Percentiles rank a stretch among this genome's conserved stretches.
Evolutionary conservation across 2,113 vertebrate genomes (phyloP).

Genomic region (Passer montanus): DNA sequence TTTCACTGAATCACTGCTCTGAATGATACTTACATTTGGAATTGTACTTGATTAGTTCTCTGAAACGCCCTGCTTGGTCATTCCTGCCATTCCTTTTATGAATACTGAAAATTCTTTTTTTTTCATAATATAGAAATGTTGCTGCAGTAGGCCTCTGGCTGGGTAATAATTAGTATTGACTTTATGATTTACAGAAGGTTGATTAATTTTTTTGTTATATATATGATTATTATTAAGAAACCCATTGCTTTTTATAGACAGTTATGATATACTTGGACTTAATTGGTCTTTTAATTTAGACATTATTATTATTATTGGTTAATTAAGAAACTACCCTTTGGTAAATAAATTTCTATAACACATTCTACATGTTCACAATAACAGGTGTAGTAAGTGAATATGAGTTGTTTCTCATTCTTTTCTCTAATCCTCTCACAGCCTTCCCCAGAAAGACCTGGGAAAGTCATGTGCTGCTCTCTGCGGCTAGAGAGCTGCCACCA

Average conservation of each 20-base stretch:
- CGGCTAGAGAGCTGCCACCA: not conserved
- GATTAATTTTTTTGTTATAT: no score
- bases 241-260: not conserved
- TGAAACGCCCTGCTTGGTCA: not conserved
- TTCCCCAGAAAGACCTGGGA: not conserved
- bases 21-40: not conserved
- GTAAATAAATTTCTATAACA: not conserved
- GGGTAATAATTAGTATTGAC: no score
- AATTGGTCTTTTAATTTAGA: not conserved
- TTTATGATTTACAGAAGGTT: no score
- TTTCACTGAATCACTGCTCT: rapidly evolving
- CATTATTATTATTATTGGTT: not conserved
- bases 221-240: no score
- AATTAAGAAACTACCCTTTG: not conserved
- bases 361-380: not conserved
- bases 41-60: not conserved
- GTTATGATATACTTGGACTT: not conserved
- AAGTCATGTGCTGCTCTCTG: not conserved
- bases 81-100: not conserved
- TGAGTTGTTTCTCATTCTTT: not conserved
- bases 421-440: not conserved
- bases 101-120: not conserved
- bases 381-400: not conserved
- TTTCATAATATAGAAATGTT: not conserved
- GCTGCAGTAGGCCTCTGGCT: no score